phyloP scores from a whole-genome alignment of 2,797 vertebrate genomes.

The Babyrousa celebensis region DNA sequence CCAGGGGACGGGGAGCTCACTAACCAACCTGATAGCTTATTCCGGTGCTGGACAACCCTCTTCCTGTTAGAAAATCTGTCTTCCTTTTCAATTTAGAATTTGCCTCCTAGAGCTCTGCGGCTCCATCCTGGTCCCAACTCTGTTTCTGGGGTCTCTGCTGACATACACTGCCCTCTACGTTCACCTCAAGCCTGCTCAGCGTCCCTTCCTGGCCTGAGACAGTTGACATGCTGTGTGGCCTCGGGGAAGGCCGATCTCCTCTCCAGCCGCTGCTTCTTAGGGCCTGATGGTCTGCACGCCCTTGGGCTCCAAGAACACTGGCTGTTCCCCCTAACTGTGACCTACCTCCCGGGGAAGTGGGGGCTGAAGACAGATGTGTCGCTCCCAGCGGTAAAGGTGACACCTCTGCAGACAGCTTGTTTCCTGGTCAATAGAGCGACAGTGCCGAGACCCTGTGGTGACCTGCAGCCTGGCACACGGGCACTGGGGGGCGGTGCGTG shows the following conservation, averaged over 20 bases:
- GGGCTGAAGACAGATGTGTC: not conserved
- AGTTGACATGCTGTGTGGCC: not conserved
- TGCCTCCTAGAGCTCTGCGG: not conserved
- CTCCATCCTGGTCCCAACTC: not conserved
- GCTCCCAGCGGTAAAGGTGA: not conserved
- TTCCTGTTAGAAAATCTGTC: not conserved
- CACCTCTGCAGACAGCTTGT: not conserved
- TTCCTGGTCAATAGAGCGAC: not conserved
- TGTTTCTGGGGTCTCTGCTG: slow-evolving; percentile 1
- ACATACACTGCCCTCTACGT: not conserved
- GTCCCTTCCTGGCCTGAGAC: not conserved
- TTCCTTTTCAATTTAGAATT: not conserved
- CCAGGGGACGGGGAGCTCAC: not conserved
- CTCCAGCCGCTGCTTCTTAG: not conserved
- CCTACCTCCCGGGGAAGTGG: not conserved
- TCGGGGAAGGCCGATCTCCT: fast-evolving
- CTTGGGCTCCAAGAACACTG: not conserved
- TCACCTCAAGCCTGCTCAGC: not conserved
- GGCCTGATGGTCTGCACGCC: too few species aligned
- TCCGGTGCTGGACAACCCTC: not conserved
- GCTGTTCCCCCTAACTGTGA: not conserved
- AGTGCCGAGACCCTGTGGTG: not conserved
- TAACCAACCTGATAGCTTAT: not conserved
- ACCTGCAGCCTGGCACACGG: not conserved
- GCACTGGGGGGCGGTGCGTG: not conserved